Conservation (phyloP, 2,113 vertebrate genomes). For the Spea multiplicata region DNA sequence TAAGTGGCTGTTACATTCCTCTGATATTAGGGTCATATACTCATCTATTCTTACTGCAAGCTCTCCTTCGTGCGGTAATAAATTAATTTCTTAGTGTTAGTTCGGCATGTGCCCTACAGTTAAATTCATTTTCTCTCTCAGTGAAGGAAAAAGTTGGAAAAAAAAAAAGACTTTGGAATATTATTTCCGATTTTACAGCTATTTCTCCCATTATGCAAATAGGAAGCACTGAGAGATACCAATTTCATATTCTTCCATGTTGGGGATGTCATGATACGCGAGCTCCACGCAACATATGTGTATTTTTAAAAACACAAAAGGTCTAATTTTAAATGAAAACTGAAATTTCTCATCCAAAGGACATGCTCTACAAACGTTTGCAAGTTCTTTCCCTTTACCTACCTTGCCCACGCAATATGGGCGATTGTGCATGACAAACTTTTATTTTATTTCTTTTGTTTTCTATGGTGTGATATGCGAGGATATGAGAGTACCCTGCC, state of each 20-base stretch:
- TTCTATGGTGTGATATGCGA: no score
- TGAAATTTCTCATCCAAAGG: neutral
- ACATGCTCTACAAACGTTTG: neutral
- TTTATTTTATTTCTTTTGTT: no score
- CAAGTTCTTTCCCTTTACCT: no score
- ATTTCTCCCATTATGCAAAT: constrained; percentile 24
- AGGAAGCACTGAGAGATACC: neutral
- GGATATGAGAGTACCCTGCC: no score
- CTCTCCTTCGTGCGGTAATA: constrained; percentile 74
- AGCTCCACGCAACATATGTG: neutral
- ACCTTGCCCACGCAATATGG: no score
- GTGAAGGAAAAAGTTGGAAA: constrained; percentile 52
- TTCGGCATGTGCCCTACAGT: constrained; percentile 57
- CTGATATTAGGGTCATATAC: constrained; percentile 70
- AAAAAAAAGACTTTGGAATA: constrained; percentile 18
- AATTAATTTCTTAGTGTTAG: constrained; percentile 74
- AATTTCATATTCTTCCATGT: neutral
- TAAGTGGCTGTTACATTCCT: constrained; percentile 64
- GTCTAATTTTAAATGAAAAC: neutral
- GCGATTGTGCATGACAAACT: no score
- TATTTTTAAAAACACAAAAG: neutral
- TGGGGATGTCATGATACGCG: neutral
- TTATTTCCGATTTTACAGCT: constrained; percentile 35
- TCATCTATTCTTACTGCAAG: constrained; percentile 78
- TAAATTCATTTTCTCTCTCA: constrained; percentile 59